Evolutionary conservation across 2,797 vertebrate genomes (phyloP), one percentile per base, ranked within the genome.

Genomic region (Apogon hyalosoma): DNA sequence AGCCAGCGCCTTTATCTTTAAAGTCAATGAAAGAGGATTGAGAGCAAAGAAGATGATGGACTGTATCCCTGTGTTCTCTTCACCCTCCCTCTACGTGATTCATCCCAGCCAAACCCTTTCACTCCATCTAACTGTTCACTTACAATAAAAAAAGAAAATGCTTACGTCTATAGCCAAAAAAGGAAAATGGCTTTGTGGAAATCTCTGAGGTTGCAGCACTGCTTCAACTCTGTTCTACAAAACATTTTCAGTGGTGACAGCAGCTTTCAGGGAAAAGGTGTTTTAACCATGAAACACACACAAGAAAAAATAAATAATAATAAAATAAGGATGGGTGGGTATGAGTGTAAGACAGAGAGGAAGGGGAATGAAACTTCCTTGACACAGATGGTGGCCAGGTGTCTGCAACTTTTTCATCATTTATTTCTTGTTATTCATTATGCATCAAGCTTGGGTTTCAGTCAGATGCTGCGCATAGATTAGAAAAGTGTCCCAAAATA

Each of bases 381-480:
- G 77, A 87, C 79, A 87, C 77, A 85, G 73, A 88, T 87, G 86
- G 74, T 64, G 73, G 65, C 79, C 87, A 88, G 84, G 86, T 89
- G 86, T 82, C 21, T 12, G 59, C 52, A 82, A 77, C 71, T 81
- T 86, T 87, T 85, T 85, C 86, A 88, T 89, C 76, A 80, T 90
- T 90, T 90, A 88, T 90, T 86, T 88, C 70, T 74, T 73, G 80
- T 81, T 70, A 88, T 91, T 87, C 82, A 88, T 91, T 89, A 90
- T 89, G 84, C 82, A 90, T 89, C 71, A 64, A 72, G 67, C 79
- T 72, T 54, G 68, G 65, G 62, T 77, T 79, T 79, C 67, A 76
- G 65, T 89, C 82, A 87, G 79, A 90, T 85, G 88, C 68, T 77
- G 67, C 50, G 80, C 79, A 86, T 75, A 79, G 69, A 90, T 87